These are phyloP conservation scores for Thymelicus lineola DNA, from an alignment of 2,888 invertebrate species.

Conservation along the genomic window DNA sequence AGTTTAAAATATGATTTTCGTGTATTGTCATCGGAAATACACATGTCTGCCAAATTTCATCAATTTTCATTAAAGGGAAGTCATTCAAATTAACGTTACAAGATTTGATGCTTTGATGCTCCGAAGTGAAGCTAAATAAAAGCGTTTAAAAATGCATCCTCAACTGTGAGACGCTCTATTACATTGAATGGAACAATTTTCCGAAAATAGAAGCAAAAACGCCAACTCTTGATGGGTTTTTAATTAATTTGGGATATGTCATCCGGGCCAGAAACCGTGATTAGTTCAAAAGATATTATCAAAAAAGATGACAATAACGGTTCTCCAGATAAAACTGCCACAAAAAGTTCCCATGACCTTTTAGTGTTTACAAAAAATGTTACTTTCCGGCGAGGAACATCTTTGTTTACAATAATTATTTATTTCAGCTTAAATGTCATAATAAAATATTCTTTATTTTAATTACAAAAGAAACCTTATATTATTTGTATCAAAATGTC, in stretches of 20 bases:
- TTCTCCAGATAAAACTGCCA: slow-evolving; percentile 45
- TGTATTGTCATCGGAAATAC: too few species aligned
- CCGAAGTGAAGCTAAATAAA: too few species aligned
- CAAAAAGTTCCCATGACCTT: slow-evolving; percentile 21
- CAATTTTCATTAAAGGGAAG: too few species aligned
- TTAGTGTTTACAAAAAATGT: slow-evolving; percentile 15
- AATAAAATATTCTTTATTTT: neutral
- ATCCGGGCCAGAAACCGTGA: slow-evolving; percentile 51
- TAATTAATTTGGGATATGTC: slow-evolving; percentile 70
- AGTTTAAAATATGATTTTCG: too few species aligned
- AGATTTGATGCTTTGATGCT: too few species aligned
- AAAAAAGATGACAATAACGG: slow-evolving; percentile 57
- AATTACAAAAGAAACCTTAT: neutral
- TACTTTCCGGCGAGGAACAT: neutral
- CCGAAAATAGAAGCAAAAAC: slow-evolving; percentile 52
- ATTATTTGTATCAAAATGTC: too few species aligned
- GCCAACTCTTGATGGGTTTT: slow-evolving; percentile 65
- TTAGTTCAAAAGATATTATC: slow-evolving; percentile 42
- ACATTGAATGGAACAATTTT: slow-evolving; percentile 50
- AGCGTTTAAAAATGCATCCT: slow-evolving; percentile 46
- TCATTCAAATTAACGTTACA: too few species aligned
- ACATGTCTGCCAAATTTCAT: too few species aligned
- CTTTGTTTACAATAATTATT: neutral
- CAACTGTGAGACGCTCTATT: slow-evolving; percentile 51
- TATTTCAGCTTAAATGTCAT: neutral